Evolutionary conservation across 2,797 vertebrate species (phyloP).

Genomic region (Hemitrygon akajei): DNA sequence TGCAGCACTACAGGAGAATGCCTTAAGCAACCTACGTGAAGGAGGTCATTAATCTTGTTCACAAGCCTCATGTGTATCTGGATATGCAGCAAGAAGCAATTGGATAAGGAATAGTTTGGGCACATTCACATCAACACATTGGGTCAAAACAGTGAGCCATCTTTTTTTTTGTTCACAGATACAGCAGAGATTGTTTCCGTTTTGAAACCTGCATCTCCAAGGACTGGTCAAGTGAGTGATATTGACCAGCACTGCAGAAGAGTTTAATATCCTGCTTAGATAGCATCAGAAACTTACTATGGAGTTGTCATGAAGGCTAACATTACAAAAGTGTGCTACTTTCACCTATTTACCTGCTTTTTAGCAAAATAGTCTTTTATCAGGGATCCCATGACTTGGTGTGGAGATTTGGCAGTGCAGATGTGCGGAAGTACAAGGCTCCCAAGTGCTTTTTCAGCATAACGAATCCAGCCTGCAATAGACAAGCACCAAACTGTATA

Average conservation of each 20-base stretch:
- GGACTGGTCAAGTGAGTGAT: too few relatives aligned
- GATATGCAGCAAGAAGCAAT: neutral
- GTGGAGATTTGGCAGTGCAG: slow-evolving; percentile 86
- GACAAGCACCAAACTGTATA: neutral
- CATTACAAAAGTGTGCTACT: neutral
- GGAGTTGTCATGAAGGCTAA: neutral
- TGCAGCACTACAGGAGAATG: neutral
- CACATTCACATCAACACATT: neutral
- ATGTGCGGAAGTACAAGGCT: slow-evolving; percentile 83
- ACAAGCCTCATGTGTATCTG: neutral
- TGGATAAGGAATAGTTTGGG: neutral
- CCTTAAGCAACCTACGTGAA: neutral
- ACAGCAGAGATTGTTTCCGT: neutral
- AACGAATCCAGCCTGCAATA: slow-evolving; percentile 82
- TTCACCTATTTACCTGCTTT: slow-evolving; percentile 67
- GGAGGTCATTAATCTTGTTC: neutral
- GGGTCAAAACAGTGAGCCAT: neutral
- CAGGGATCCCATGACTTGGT: slow-evolving; percentile 92
- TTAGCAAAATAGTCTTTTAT: slow-evolving; percentile 87
- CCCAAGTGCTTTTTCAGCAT: slow-evolving; percentile 82
- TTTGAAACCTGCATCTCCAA: neutral
- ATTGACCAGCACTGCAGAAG: neutral
- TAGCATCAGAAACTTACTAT: neutral
- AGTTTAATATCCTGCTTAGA: neutral
- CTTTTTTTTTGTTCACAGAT: neutral